A percentile compares a stretch with the other conserved stretches of the same genome.
Conservation (phyloP, 2,797 vertebrate genomes). For the Euthynnus affinis region DNA sequence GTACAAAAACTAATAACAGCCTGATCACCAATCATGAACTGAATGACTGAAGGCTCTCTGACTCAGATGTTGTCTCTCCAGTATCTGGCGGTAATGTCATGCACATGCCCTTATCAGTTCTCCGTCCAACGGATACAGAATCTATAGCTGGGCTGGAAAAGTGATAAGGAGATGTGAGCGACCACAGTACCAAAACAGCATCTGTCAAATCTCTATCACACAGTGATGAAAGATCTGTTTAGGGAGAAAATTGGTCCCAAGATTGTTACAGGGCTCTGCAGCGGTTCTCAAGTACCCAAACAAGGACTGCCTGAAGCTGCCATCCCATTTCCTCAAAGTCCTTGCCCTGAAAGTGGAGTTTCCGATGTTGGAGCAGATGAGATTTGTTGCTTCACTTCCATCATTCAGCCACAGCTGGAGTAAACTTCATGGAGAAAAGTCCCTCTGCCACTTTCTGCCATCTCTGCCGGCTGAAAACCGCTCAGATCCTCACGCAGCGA, state of each 20-base stretch:
- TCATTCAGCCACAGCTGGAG: constrained; percentile 24
- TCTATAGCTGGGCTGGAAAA: constrained; percentile 98
- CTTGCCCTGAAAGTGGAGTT: constrained; percentile 20
- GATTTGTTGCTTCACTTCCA: constrained; percentile 33
- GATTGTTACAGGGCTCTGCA: constrained; percentile 24
- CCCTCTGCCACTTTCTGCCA: constrained; percentile 31
- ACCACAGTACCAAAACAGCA: constrained; percentile 73
- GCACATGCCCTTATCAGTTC: constrained; percentile 99
- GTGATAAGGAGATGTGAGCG: constrained; percentile 96
- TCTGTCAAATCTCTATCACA: constrained; percentile 32
- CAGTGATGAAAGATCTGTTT: constrained; percentile 21
- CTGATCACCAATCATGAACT: constrained; percentile 6
- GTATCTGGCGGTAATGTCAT: constrained; percentile 81
- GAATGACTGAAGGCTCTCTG: constrained; percentile 34
- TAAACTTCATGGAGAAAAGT: constrained; percentile 23
- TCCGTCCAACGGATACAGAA: constrained; percentile 96
- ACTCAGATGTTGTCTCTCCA: constrained; percentile 54
- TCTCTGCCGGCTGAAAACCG: constrained; percentile 32
- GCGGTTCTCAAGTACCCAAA: background rate
- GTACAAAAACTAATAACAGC: constrained; percentile 20
- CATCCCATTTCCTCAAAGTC: constrained; percentile 29
- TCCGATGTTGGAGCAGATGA: constrained; percentile 10
- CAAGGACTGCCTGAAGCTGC: constrained; percentile 11
- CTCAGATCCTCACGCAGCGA: constrained; percentile 36
- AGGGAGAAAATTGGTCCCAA: constrained; percentile 23